Base-by-base conservation (phyloP, 2,113 vertebrate species). In the Rutilus rutilus region DNA sequence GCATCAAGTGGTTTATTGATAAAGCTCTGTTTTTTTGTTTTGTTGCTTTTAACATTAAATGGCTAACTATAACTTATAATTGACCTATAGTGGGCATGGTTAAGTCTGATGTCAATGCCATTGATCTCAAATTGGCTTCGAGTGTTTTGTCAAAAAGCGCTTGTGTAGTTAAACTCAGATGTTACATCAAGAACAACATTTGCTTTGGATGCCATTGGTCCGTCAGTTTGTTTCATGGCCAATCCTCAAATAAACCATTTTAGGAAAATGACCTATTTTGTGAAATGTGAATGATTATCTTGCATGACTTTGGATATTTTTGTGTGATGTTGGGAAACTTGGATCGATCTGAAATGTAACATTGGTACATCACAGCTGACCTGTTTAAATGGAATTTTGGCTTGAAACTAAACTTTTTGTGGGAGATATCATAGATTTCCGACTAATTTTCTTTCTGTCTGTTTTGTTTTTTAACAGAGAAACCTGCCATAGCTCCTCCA, bases 401-500 rank as follows among this genome's bases (percentile, higher is more conserved):
- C 7, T 23, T 69, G 1, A 39, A 39, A 69, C 8, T 1, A 21
- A 19, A 19, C 33, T 39, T 39, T 23, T 23, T 71, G 33, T 36
- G 19, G 33, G 65, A 57, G 6, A 21, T 57, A 14, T 64, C 11
- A 25, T 25, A 6, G 1, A 27, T 74, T 74, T 74, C 42, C n/a
- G 33, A 11, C 85, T 23, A 33, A 59, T 83, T 39, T 87, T 30
- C 69, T 94, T 90, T 92, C 89, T 88, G 90, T 96, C 85, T 90
- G 4, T 36, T 42, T 42, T 42, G 8, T 42, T 74, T 88, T 91
- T 25, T 1, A 91, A 91, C 96, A 99, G 98, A 99, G 94, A 99
- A 99, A 91, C 97, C 97, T 95, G 98, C 98, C 93, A 97, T 98
- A 94, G 97, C 97, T 87, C 97, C 97, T 86, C 97, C 98, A n/a